These are phyloP conservation scores for Drosophila lacicola DNA, from an alignment of 2,888 invertebrate genomes.

Conservation along the genomic window DNA sequence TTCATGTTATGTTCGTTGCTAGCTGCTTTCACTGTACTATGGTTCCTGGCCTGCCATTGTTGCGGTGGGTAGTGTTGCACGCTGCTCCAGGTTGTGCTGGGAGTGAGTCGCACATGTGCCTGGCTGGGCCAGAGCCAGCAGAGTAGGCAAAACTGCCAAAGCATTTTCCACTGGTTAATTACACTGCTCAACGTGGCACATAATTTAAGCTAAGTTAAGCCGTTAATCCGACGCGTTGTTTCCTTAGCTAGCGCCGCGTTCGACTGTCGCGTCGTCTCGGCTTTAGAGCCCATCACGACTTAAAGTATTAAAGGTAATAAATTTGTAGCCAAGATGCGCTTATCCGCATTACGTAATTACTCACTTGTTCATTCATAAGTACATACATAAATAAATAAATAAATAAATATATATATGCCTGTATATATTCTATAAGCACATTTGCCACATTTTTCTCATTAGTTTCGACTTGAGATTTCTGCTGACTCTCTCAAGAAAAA, in stretches of 20 bases:
- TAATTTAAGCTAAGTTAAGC: constrained; percentile 18
- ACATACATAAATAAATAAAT: constrained; percentile 11
- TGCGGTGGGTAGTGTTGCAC: constrained; percentile 35
- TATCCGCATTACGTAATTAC: constrained; percentile 52
- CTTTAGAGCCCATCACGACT: constrained; percentile 27
- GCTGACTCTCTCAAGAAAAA: constrained; percentile 1
- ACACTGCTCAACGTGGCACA: constrained; percentile 5
- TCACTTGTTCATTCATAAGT: constrained; percentile 51
- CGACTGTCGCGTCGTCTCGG: constrained; percentile 28
- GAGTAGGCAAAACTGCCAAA: constrained; percentile 28
- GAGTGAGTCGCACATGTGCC: constrained; percentile 38
- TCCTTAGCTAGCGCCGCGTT: constrained; percentile 12
- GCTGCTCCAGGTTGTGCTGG: constrained; percentile 36
- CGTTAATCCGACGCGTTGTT: constrained; percentile 32
- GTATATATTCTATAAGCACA: not conserved
- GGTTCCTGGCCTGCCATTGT: constrained; percentile 36
- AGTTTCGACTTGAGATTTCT: constrained; percentile 16
- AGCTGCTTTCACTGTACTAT: constrained; percentile 6
- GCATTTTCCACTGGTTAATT: constrained; percentile 21
- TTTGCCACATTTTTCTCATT: constrained; percentile 16
- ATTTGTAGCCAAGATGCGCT: constrained; percentile 47
- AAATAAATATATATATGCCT: not conserved
- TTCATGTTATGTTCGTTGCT: constrained; percentile 5
- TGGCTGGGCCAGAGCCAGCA: not conserved
- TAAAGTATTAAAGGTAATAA: constrained; percentile 13